Evolutionary conservation across 2,888 invertebrate species (phyloP), one percentile per base, ranked within the genome.

Genomic region (Cyrtodaria siliqua): DNA sequence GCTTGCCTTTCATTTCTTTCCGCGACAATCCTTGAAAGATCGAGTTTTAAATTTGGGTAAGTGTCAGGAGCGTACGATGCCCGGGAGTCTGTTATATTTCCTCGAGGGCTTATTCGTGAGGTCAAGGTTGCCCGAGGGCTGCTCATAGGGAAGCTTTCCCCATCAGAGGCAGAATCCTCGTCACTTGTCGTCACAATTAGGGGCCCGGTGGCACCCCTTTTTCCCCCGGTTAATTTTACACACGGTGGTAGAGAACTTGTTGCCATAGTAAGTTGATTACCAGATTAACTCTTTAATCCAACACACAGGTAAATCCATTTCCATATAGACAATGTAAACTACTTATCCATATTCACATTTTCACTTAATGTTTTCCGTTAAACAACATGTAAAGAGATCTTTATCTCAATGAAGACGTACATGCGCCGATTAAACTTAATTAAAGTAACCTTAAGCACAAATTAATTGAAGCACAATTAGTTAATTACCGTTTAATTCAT

Each of bases 141-240:
- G 4, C 27, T 60, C 27, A 50, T 70, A 14, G 69, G 59, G n/a
- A 67, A 23, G 2, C 29, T 20, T 49, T 81, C 81, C 27, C 81
- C 81, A 40, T 81, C 81, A 4, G 81, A 81, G 9, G 52, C 42
- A 1, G 81, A 79, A 20, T 83, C 83, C 33, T 88, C 88, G 53
- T 89, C 89, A 72, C 88, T 88, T 24, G 87, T 88, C 4, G 89
- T 83, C 0, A 82, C 87, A 16, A 83, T 86, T 2, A 89, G 64
- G 23, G 89, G 89, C 18, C 86, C 88, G 61, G 87, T 78, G 24
- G 88, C 83, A 2, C 86, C 86, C 24, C 89, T 70, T 71, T 89
- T 89, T 18, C 87, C 88, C n/a, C 86, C 86, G 16, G 83, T 84
- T 14, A 79, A 72, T 64, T 84, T 85, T n/a, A 86, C 84, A 60